Conservation (phyloP, 1,140 invertebrate species). For the Drosophila novamexicana region DNA sequence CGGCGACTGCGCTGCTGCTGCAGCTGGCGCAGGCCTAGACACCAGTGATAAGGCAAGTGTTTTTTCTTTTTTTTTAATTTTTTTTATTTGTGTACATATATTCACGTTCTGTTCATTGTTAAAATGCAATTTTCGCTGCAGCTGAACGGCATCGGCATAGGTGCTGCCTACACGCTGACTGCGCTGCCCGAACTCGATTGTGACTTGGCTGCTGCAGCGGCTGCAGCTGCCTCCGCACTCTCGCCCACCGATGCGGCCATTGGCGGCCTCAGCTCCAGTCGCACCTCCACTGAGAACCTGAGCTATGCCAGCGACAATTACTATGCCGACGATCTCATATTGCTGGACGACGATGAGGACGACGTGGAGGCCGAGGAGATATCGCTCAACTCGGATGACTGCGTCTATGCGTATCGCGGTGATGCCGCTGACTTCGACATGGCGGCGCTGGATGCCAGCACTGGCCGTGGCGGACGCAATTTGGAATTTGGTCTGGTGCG, state of each 20-base stretch:
- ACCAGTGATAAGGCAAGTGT: conserved; percentile 67
- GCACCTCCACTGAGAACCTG: conserved; percentile 80
- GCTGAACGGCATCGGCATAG: conserved; percentile 34
- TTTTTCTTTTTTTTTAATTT: conserved; percentile 18
- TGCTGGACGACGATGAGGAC: conserved; percentile 66
- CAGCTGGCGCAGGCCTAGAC: conserved; percentile 24
- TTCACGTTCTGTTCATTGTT: conserved; percentile 21
- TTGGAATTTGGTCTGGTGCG: conserved; percentile 49
- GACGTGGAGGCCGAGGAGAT: conserved; percentile 77
- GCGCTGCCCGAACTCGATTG: conserved; percentile 40
- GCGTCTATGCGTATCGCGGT: conserved; percentile 80
- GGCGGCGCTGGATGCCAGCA: conserved; percentile 41
- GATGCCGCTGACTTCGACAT: conserved; percentile 74
- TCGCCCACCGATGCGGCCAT: conserved; percentile 60
- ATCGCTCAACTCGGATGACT: conserved; percentile 79
- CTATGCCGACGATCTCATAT: conserved; percentile 74
- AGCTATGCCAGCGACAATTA: conserved; percentile 79
- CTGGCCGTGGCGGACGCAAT: conserved; percentile 53
- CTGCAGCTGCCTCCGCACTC: conserved; percentile 50
- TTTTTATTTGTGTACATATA: conserved; percentile 1
- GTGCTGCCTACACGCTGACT: conserved; percentile 48
- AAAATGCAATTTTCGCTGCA: conserved; percentile 26
- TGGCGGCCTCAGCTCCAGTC: conserved; percentile 68
- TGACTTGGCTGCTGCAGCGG: conserved; percentile 48
- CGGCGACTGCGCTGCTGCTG: conserved; percentile 31